Evolutionary conservation across 2,797 vertebrate genomes (phyloP), one percentile per base, ranked within the genome.

Genomic region (Anolis apletophallus): DNA sequence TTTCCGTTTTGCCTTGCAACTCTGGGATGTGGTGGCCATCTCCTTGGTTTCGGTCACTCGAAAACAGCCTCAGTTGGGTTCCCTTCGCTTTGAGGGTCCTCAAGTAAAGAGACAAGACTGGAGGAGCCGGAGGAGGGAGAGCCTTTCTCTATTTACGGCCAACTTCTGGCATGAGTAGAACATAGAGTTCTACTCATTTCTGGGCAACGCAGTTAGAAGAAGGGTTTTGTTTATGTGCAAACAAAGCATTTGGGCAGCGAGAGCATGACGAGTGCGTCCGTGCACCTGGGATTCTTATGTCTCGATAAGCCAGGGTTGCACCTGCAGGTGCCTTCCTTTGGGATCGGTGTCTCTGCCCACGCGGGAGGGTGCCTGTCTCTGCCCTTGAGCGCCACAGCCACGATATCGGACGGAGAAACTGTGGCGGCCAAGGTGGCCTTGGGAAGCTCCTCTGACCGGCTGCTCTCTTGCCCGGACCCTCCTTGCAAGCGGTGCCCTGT

Each of bases 401-500:
- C 32, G 36, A 40, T 54, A 40, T 74, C 74, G 29, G 54, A 67
- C 36, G 9, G 61, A 32, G 50, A 67, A 71, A 19, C 29, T 1
- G n/a, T n/a, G n/a, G n/a, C n/a, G n/a, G n/a, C n/a, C n/a, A n/a
- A n/a, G n/a, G 21, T 10, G 23, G 21, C 67, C 36, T 16, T 0
- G 2, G 23, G 69, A 46, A 19, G 26, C 23, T n/a, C 68, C 67
- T 77, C 46, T 68, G 68, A 64, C 86, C 75, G 1, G 57, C 81
- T 57, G 23, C 88, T 89, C 68, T 84, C 0, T 5, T 14, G n/a
- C 61, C 68, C 46, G 17, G 81, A 36, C 69, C 77, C 74, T 40
- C 78, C 3, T 17, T 23, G 16, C 26, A n/a, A 34, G 88, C 71
- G 75, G 13, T 23, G 57, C 17, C 7, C 84, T 19, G 67, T 0